These are phyloP conservation scores for Temnothorax rugatulus DNA, from an alignment of 2,888 invertebrate species.

Conservation along the genomic window DNA sequence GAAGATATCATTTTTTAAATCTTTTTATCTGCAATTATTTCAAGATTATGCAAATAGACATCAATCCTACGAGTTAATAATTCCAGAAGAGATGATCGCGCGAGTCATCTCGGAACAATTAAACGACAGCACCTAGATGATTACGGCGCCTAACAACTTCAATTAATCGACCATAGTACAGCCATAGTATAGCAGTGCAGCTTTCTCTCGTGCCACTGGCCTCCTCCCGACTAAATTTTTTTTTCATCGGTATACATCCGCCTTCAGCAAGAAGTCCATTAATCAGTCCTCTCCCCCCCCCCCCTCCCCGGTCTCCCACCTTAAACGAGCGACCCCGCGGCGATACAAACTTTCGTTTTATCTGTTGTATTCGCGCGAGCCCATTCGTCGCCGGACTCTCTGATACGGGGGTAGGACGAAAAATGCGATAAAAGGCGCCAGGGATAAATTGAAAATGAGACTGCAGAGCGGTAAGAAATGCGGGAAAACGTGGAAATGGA, in stretches of 20 bases:
- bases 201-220: constrained; percentile 51
- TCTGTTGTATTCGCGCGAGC: constrained; percentile 37
- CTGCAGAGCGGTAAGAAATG: constrained; percentile 17
- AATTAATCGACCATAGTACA: constrained; percentile 79
- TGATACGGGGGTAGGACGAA: constrained; percentile 17
- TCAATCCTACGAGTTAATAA: neutral
- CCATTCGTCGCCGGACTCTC: constrained; percentile 20
- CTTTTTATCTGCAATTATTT: neutral
- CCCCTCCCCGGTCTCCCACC: neutral
- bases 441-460: constrained; percentile 73
- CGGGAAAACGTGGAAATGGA: constrained; percentile 29
- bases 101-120: constrained; percentile 63
- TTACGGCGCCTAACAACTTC: constrained; percentile 68
- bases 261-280: constrained; percentile 80
- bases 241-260: constrained; percentile 73
- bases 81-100: neutral
- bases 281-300: constrained; percentile 75
- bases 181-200: constrained; percentile 62
- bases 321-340: constrained; percentile 54
- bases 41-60: constrained; percentile 10
- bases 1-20: neutral
- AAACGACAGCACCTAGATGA: constrained; percentile 57
- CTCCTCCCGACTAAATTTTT: constrained; percentile 52
- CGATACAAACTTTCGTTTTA: constrained; percentile 60
- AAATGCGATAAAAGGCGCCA: constrained; percentile 50